These are phyloP conservation scores for Neodiprion virginianus DNA, from an alignment of 1,140 invertebrate genomes.

Conservation along the genomic window DNA sequence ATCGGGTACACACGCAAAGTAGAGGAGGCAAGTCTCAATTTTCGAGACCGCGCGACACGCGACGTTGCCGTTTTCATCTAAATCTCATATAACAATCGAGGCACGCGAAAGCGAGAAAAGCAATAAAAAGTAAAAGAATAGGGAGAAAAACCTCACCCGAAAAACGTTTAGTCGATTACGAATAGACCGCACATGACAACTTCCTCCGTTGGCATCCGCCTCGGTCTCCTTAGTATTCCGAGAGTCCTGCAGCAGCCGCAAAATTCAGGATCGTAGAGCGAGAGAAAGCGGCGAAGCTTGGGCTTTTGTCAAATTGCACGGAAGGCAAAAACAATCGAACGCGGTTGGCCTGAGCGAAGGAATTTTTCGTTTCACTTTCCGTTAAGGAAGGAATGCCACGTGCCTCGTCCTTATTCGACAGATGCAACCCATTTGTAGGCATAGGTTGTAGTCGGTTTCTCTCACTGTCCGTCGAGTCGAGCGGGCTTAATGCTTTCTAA, in stretches of 20 bases:
- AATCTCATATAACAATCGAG: no score
- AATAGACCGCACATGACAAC: no score
- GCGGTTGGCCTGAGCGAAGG: background rate
- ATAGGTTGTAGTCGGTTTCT: conserved; percentile 5
- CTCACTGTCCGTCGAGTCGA: no score
- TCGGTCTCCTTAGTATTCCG: background rate
- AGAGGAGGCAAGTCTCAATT: no score
- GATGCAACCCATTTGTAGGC: background rate
- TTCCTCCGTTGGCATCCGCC: no score
- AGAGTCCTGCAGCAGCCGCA: no score
- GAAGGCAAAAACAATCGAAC: conserved; percentile 15
- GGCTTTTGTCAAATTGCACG: conserved; percentile 14
- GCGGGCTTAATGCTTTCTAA: background rate
- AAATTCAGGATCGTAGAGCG: background rate
- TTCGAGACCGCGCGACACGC: no score
- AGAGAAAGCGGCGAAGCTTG: background rate
- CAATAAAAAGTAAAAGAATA: no score
- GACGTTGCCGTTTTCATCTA: no score
- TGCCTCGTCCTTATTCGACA: background rate
- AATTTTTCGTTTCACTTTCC: conserved; percentile 14
- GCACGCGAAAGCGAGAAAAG: no score
- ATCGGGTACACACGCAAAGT: background rate
- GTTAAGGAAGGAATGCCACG: background rate
- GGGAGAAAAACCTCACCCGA: no score
- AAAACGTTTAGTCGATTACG: no score